phyloP scores from a whole-genome alignment of 2,888 invertebrate genomes.

The Rhodophaea formosa region DNA sequence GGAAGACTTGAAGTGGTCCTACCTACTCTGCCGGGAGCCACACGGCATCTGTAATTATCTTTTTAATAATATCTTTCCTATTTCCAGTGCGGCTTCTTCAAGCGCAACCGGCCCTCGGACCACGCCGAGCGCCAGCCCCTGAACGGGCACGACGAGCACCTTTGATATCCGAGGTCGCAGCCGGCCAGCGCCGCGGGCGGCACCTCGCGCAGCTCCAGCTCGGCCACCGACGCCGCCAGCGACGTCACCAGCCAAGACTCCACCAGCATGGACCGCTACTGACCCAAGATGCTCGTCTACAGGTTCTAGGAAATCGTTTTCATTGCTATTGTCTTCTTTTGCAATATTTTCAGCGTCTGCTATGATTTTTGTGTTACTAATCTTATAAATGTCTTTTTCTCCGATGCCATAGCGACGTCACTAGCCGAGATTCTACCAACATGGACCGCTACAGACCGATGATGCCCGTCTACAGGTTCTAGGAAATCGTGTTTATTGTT shows the following conservation, averaged over 20 bases:
- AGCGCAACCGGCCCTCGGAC: conserved; percentile 91
- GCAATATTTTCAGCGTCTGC: not conserved
- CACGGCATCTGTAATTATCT: no score
- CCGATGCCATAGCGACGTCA: conserved; percentile 76
- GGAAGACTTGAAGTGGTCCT: no score
- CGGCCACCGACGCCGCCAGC: conserved; percentile 70
- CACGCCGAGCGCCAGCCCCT: conserved; percentile 92
- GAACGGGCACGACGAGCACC: conserved; percentile 90
- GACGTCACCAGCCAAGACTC: conserved; percentile 74
- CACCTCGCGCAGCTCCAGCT: conserved; percentile 43
- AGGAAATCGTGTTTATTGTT: conserved; percentile 15
- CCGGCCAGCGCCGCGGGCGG: conserved; percentile 54
- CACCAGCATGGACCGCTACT: conserved; percentile 68
- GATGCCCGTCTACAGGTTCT: conserved; percentile 42
- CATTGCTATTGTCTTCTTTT: not conserved
- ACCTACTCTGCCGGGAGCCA: no score
- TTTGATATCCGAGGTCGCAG: conserved; percentile 79
- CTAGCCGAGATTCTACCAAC: conserved; percentile 70
- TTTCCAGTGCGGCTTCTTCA: conserved; percentile 94
- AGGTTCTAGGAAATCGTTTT: conserved; percentile 34
- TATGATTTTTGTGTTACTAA: no score
- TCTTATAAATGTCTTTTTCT: no score
- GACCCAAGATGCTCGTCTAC: conserved; percentile 42
- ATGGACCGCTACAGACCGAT: conserved; percentile 63
- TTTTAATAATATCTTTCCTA: not conserved